These are phyloP conservation scores for Callyntrura guangdongensis DNA, from an alignment of 2,888 invertebrate species.

Conservation along the genomic window DNA sequence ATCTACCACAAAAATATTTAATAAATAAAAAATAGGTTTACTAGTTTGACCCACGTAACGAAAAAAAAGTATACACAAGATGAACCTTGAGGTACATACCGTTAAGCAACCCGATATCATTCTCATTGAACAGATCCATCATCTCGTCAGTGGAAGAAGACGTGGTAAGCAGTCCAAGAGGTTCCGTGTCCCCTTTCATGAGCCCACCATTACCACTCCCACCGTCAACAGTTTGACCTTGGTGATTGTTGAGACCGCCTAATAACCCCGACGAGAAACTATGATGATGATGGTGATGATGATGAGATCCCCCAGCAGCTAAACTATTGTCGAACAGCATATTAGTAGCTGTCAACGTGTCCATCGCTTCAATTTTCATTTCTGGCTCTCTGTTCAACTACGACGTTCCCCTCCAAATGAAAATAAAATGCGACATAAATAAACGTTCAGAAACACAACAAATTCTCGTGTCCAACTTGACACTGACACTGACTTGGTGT, in stretches of 20 bases:
- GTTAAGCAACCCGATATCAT: slow-evolving; percentile 66
- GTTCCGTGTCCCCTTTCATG: not conserved
- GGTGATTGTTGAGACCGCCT: slow-evolving; percentile 1
- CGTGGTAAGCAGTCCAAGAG: not conserved
- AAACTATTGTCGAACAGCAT: slow-evolving; percentile 67
- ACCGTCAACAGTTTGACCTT: too few species aligned
- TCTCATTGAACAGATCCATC: slow-evolving; percentile 67
- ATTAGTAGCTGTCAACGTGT: slow-evolving; percentile 54
- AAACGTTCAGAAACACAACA: too few species aligned
- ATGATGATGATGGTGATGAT: too few species aligned
- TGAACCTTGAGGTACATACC: slow-evolving; percentile 43
- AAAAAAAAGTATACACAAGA: too few species aligned
- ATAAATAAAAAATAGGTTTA: slow-evolving; percentile 30
- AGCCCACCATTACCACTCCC: not conserved
- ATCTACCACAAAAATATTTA: slow-evolving; percentile 38
- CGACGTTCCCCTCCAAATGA: too few species aligned
- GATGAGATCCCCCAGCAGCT: slow-evolving; percentile 21
- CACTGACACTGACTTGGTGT: slow-evolving; percentile 4
- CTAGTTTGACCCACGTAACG: too few species aligned
- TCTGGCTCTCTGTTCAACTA: not conserved
- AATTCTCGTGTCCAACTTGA: too few species aligned
- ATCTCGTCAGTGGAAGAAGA: slow-evolving; percentile 69
- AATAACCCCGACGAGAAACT: not conserved
- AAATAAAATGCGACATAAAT: too few species aligned
- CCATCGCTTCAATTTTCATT: slow-evolving; percentile 73